These are phyloP conservation scores for Urocitellus parryii DNA, from an alignment of 2,113 vertebrate genomes.

Conservation along the genomic window DNA sequence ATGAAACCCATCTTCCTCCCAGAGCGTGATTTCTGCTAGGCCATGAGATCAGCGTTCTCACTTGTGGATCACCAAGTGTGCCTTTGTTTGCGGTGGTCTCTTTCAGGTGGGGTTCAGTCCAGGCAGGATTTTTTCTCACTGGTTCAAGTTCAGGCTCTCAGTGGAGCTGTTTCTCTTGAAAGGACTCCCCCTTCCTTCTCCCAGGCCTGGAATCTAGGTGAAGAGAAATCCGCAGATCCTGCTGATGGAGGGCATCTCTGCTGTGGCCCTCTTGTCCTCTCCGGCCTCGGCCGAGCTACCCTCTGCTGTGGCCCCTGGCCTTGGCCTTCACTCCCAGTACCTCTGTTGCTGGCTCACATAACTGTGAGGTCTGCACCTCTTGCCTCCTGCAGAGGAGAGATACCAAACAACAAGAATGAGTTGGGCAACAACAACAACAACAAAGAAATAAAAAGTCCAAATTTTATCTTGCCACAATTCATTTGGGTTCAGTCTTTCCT, in stretches of 20 bases:
- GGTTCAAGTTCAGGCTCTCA: neutral
- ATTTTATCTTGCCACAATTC: neutral
- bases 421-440: neutral
- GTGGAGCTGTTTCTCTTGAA: neutral
- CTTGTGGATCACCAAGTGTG: neutral
- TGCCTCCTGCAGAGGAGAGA: neutral
- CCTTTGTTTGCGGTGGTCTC: neutral
- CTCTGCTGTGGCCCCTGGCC: too few species aligned
- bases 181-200: neutral
- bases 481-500: neutral
- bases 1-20: neutral
- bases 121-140: neutral
- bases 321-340: neutral
- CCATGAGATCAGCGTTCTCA: too few species aligned
- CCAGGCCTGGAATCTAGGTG: accelerated
- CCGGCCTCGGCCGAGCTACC: neutral
- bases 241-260: neutral
- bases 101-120: neutral
- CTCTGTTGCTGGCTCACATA: neutral
- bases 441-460: neutral
- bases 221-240: too few species aligned
- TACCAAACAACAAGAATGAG: neutral
- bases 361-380: neutral
- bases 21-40: neutral
- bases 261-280: neutral